Evolutionary conservation across 2,888 invertebrate genomes (phyloP), one percentile per base, ranked within the genome.

Genomic region (Carcina quercana): DNA sequence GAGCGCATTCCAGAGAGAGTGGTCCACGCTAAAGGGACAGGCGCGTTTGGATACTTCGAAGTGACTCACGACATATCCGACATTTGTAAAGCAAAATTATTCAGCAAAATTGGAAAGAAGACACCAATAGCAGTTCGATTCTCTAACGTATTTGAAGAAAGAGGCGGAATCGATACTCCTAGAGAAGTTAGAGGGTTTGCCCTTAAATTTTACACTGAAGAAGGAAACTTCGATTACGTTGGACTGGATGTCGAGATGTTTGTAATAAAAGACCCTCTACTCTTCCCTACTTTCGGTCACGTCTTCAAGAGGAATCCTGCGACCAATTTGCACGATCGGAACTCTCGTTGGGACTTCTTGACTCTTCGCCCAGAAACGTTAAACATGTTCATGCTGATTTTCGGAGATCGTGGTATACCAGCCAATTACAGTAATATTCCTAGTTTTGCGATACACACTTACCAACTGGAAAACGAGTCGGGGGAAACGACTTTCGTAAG

Each of bases 1-100:
- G 95, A 96, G 65, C 86, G 95, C 30, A 95, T 96, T 50, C 95
- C 95, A 0, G 95, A 96, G 61, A 86, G 95, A 42, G 94, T 95
- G 0, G 94, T 94, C 2, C 95, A 95, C 63, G 95, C 95, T 1
- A 96, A 96, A 73, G 96, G 95, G 42, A 92, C 91, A 26, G 94
- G 91, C 24, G 91, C 91, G 3, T 26, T 25, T 15, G 38, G 34
- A 11, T 30, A 30, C 25, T 27, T 37, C 14, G 25, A 29, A 15
- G 34, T 34, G 11, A 34, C 34, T 1, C 25, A 29, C 15, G 20
- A 34, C 8, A 20, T 34, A 4, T 17, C 28, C 11, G 6, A 24
- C 7, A 26, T 22, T n/a, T 25, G 25, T 12, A 88, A 86, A 47
- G 89, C 89, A 1, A 80, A 83, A 35, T 55, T 89, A 1, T 90